Conservation (phyloP, 1,140 invertebrate genomes). For the Magallana ariakensis region DNA sequence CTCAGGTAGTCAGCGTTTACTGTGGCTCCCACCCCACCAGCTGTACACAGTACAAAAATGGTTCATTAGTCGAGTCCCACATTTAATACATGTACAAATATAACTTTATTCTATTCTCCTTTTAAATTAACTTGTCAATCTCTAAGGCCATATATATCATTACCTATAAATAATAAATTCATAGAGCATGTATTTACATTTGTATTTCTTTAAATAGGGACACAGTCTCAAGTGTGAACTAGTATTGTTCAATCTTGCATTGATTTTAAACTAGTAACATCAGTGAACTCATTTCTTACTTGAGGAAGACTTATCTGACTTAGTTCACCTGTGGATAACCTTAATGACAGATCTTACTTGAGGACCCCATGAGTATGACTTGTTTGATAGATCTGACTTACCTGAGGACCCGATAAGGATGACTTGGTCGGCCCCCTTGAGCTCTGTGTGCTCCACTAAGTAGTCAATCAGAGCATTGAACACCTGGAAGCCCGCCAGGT, state of each 20-base stretch:
- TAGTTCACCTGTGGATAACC: not conserved
- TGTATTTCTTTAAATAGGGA: too few relatives aligned
- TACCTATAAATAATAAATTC: too few relatives aligned
- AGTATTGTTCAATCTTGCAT: too few relatives aligned
- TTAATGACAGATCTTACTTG: not conserved
- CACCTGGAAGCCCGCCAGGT: conserved; percentile 64
- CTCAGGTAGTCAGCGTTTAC: conserved; percentile 65
- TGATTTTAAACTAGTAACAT: too few relatives aligned
- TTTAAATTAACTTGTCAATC: too few relatives aligned
- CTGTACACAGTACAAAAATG: conserved; percentile 44
- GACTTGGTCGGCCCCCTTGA: conserved; percentile 65
- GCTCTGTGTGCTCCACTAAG: conserved; percentile 59
- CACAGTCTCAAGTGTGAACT: too few relatives aligned
- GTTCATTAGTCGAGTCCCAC: too few relatives aligned
- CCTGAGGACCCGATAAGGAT: conserved; percentile 69
- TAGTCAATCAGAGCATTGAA: conserved; percentile 69
- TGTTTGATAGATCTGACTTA: conserved; percentile 36
- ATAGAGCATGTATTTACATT: too few relatives aligned
- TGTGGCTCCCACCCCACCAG: conserved; percentile 66
- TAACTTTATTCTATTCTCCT: too few relatives aligned
- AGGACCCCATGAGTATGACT: not conserved
- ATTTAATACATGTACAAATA: too few relatives aligned
- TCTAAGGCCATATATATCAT: too few relatives aligned
- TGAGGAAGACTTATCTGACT: not conserved
- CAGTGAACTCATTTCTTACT: too few relatives aligned